A percentile compares a stretch with the other conserved stretches of the same genome.
phyloP scores from a whole-genome alignment of 2,113 vertebrate species.

The Clinocottus analis region DNA sequence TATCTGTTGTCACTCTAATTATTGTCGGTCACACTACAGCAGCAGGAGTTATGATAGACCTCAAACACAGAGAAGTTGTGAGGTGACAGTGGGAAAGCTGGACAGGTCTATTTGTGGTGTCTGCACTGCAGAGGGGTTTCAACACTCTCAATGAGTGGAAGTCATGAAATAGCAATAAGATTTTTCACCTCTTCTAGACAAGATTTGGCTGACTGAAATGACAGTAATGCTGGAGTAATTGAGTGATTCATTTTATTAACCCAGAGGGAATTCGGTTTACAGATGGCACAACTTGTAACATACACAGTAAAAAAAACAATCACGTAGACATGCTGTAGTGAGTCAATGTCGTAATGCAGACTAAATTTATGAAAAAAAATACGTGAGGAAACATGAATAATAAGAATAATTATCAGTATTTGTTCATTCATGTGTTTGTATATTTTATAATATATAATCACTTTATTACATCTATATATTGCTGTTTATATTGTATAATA shows the following conservation, averaged over 20 bases:
- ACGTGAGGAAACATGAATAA: too few relatives aligned
- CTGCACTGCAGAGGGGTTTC: not conserved
- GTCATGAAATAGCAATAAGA: not conserved
- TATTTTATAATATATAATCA: too few relatives aligned
- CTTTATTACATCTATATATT: too few relatives aligned
- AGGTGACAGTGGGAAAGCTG: conserved; percentile 25
- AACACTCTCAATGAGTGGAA: conserved; percentile 7
- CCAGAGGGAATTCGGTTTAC: not conserved
- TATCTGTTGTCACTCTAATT: conserved; percentile 27
- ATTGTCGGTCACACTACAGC: not conserved
- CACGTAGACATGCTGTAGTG: not conserved
- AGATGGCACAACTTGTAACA: not conserved
- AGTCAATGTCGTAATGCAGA: too few relatives aligned
- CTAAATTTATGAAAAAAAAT: too few relatives aligned
- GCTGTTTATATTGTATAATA: too few relatives aligned
- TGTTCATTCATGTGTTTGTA: too few relatives aligned
- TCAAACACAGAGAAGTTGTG: not conserved
- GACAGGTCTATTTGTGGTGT: conserved; percentile 48
- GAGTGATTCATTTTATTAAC: not conserved
- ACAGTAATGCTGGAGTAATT: not conserved
- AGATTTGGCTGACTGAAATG: not conserved
- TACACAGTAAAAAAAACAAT: not conserved
- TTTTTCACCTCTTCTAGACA: conserved; percentile 17
- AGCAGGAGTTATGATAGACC: conserved; percentile 2
- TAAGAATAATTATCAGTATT: too few relatives aligned